These are phyloP conservation scores for Bergia puertoricense DNA, from an alignment of 92 coral and sea anemone species.

Conservation along the genomic window DNA sequence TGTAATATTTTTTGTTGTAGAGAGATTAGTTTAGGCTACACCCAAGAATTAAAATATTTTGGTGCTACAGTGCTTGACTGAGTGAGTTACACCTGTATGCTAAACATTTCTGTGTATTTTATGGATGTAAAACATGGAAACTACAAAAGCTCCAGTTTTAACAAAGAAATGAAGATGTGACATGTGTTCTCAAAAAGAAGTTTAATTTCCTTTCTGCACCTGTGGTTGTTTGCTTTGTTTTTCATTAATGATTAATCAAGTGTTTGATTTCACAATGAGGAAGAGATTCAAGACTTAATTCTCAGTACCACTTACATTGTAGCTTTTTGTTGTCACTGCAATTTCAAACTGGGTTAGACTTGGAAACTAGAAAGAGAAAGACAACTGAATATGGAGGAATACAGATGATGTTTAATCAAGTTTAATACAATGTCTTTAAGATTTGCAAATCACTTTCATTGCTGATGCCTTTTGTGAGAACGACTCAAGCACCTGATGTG, in stretches of 20 bases:
- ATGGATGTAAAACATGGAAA: not conserved
- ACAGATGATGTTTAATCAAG: not conserved
- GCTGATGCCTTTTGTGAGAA: not conserved
- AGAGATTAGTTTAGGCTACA: constrained; percentile 6
- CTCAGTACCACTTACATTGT: not conserved
- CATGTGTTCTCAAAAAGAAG: not conserved
- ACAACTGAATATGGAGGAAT: not conserved
- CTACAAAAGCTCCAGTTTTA: not conserved
- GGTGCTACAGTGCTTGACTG: not conserved
- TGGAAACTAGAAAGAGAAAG: not conserved
- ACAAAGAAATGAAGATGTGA: not conserved
- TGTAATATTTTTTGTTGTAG: not conserved
- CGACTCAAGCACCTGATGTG: not conserved
- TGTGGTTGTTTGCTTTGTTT: constrained; percentile 37
- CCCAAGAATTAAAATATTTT: not conserved
- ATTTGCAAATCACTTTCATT: not conserved
- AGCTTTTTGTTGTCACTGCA: constrained; percentile 8
- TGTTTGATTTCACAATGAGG: constrained; percentile 47
- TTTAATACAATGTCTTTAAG: not conserved
- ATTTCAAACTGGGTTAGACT: not conserved
- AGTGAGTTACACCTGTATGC: not conserved
- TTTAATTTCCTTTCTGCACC: constrained; percentile 39
- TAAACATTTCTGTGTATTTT: not conserved
- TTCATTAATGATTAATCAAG: constrained; percentile 28
- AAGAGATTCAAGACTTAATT: not conserved